Evolutionary conservation across 2,113 vertebrate species (phyloP), one percentile per base, ranked within the genome.

Genomic region (Hiodon alosoides): DNA sequence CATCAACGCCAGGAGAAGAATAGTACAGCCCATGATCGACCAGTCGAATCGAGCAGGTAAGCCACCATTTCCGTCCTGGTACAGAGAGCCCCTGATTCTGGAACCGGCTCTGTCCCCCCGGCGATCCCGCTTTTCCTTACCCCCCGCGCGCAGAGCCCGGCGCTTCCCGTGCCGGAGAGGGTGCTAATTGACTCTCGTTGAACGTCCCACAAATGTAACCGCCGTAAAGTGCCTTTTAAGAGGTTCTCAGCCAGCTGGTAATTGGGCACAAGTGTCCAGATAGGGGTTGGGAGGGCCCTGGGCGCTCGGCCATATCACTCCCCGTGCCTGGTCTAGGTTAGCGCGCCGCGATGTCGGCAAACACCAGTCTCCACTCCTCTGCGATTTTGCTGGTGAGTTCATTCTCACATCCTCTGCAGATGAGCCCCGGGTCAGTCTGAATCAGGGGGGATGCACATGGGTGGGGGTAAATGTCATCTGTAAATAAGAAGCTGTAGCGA

Each of bases 1-100:
- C 93, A 99, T 99, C 88, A 98, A 98, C 72, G 97, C 97, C 83
- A 94, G 97, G 89, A 97, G 97, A 93, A 97, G 97, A 95, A 98
- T 98, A 98, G 97, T 98, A 81, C 97, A 99, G 86, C 97, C 73
- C 46, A 75, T 75, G 73, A 75, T 75, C 47, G 73, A 75, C 55
- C 73, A 75, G 73, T 75, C 73, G 47, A 75, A 75, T 55, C 65
- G 73, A 75, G 70, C 70, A 71, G 70, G 70, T 71, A 71, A 71
- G 46, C 70, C 55, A n/a, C 9, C 54, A 10, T 52, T 16, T 14
- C 7, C 9, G 4, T 70, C 69, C 60, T 57, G 60, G 47, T 11
- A 59, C 55, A n/a, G 50, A 71, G 8, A 58, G 17, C 13, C 31
- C 31, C 31, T 31, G 31, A 7, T 47, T 17, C 70, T 8, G 1